Conservation (phyloP, 1,140 invertebrate species). For the Zaprionus taronus region DNA sequence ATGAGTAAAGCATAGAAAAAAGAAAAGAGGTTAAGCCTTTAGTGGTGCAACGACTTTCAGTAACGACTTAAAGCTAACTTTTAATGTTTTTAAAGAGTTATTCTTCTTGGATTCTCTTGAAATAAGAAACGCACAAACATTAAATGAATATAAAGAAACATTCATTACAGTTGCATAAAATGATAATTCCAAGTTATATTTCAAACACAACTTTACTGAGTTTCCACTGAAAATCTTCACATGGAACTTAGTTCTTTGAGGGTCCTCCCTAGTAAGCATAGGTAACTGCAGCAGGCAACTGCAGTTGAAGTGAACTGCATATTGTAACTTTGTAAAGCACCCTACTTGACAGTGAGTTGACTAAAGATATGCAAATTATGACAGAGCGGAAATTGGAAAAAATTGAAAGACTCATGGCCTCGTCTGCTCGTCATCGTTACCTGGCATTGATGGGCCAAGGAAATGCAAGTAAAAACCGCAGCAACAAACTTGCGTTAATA, state of each 20-base stretch:
- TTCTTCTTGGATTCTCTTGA: too few relatives aligned
- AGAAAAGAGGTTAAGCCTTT: neutral
- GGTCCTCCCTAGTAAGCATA: too few relatives aligned
- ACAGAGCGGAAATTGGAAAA: slow-evolving; percentile 51
- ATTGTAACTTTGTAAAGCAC: neutral
- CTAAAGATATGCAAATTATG: slow-evolving; percentile 20
- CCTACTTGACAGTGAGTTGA: neutral
- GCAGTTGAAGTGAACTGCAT: neutral
- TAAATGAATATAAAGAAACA: neutral
- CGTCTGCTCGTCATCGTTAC: neutral
- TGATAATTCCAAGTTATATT: neutral
- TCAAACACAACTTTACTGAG: neutral
- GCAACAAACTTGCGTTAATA: slow-evolving; percentile 34
- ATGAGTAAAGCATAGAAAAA: too few relatives aligned
- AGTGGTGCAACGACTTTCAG: neutral
- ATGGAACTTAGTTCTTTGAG: neutral
- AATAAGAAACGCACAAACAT: too few relatives aligned
- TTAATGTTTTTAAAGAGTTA: too few relatives aligned
- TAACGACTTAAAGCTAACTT: too few relatives aligned
- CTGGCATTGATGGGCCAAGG: slow-evolving; percentile 35
- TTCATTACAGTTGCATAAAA: neutral
- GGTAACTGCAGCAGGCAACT: neutral
- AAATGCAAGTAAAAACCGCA: slow-evolving; percentile 5
- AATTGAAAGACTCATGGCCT: slow-evolving; percentile 40
- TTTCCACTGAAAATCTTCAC: neutral